Conservation (phyloP, 2,797 vertebrate genomes). For the Rhinichthys osculus region DNA sequence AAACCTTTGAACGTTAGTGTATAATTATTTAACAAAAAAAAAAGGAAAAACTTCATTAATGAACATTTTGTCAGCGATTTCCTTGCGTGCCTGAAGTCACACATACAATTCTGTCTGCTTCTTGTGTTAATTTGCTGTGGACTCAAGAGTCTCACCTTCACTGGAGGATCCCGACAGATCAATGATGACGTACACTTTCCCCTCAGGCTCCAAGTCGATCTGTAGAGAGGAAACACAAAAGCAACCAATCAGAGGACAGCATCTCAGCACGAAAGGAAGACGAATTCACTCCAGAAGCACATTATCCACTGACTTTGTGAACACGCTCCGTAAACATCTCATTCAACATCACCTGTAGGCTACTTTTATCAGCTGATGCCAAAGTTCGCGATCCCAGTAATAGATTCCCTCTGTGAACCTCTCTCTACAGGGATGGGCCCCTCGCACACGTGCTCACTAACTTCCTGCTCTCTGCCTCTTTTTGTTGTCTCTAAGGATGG, state of each 20-base stretch:
- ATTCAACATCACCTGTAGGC: constrained; percentile 3
- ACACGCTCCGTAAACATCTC: neutral
- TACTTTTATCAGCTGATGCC: constrained; percentile 19
- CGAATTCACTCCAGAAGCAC: neutral
- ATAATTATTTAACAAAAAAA: neutral
- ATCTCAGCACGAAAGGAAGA: constrained; percentile 5
- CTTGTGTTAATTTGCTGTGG: neutral
- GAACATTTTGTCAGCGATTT: neutral
- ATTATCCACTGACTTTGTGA: constrained; percentile 12
- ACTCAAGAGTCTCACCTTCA: constrained; percentile 85
- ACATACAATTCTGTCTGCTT: neutral
- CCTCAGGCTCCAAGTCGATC: constrained; percentile 98
- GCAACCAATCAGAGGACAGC: constrained; percentile 52
- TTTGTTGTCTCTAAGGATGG: constrained; percentile 30
- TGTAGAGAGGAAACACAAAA: constrained; percentile 73
- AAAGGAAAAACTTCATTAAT: no score
- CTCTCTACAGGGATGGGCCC: constrained; percentile 26
- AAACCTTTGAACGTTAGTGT: neutral
- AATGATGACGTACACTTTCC: constrained; percentile 96
- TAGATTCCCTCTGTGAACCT: constrained; percentile 27
- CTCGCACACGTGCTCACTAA: constrained; percentile 3
- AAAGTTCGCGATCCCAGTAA: constrained; percentile 29
- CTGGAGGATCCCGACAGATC: constrained; percentile 96
- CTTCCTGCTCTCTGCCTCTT: constrained; percentile 37
- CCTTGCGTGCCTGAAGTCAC: neutral